Evolutionary conservation across 2,113 vertebrate species (phyloP).

Genomic region (Microcebus lehilahytsara): DNA sequence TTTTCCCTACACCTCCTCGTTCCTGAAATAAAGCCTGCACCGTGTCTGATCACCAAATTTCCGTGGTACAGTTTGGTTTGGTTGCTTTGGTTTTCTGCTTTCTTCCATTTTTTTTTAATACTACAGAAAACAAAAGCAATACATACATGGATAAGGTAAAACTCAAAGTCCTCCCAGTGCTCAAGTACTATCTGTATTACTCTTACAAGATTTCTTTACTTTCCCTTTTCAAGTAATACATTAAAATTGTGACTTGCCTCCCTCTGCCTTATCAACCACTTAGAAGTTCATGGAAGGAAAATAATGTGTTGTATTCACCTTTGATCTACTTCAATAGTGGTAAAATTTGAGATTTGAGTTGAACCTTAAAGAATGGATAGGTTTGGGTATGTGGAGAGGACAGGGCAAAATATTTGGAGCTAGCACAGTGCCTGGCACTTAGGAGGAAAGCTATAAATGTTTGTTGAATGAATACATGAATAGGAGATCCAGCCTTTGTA

Average conservation of each 20-base stretch:
- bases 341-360: neutral
- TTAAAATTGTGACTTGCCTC: neutral
- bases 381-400: neutral
- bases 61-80: neutral
- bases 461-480: neutral
- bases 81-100: neutral
- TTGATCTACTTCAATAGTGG: neutral
- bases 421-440: neutral
- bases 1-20: neutral
- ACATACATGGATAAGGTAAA: neutral
- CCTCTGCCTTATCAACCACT: neutral
- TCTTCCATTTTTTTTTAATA: neutral
- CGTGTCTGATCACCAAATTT: neutral
- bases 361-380: neutral
- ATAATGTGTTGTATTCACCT: neutral
- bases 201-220: neutral
- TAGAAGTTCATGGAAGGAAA: neutral
- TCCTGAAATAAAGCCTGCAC: neutral
- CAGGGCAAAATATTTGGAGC: neutral
- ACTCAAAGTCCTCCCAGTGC: neutral
- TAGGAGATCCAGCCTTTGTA: neutral
- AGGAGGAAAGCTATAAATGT: neutral
- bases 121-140: neutral
- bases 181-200: neutral
- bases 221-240: neutral